These are phyloP conservation scores for Daphoenositta chrysoptera DNA, from an alignment of 2,113 vertebrate genomes.

Conservation along the genomic window DNA sequence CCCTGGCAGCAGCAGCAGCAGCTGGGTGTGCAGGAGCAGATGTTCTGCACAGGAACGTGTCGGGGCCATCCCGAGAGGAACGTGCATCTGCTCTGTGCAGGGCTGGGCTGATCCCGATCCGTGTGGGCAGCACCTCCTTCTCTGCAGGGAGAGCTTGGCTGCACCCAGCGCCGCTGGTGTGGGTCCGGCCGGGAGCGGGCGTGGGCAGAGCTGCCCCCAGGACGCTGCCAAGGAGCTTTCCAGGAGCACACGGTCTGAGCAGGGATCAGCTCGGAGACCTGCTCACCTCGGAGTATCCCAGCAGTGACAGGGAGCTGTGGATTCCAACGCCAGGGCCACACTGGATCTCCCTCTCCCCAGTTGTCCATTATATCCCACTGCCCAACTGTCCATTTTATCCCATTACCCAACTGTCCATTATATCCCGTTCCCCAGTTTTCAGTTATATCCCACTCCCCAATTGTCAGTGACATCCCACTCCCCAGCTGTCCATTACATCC, in stretches of 20 bases:
- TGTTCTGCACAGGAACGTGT: constrained; percentile 18
- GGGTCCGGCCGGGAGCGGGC: neutral
- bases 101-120: constrained; percentile 1
- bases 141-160: neutral
- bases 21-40: constrained; percentile 6
- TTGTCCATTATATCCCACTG: neutral
- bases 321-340: accelerated
- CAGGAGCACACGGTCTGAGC: neutral
- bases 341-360: neutral
- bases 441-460: accelerated
- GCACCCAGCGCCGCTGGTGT: accelerated
- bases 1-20: neutral
- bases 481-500: neutral
- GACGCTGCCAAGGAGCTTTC: neutral
- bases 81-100: neutral
- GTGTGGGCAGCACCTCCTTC: neutral
- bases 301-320: neutral
- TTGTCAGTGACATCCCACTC: accelerated
- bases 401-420: accelerated
- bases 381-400: neutral
- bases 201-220: neutral
- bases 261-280: neutral
- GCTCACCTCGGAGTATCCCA: neutral
- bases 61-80: neutral
- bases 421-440: accelerated